Base-by-base conservation (phyloP, 2,797 vertebrate species). In the Centropyge bicolor region DNA sequence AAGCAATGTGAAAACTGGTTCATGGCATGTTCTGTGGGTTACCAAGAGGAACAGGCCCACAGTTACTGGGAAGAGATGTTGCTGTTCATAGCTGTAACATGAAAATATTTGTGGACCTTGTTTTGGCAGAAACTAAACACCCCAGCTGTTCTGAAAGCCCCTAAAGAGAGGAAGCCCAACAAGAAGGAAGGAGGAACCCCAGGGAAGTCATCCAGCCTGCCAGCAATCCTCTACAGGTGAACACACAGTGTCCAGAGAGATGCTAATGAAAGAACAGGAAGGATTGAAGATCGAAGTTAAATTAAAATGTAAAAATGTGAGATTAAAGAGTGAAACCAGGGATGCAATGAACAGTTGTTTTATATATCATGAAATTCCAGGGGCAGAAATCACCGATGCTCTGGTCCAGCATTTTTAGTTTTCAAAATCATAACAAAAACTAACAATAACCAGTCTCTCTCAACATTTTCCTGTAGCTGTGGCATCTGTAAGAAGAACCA, bases 401-500 rank as follows among this genome's bases (percentile, higher is more conserved):
- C 16, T 57, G 22, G 16, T 43, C 8, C 36, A 46, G 16, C 27
- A 9, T 24, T 52, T 74, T 45, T 22, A 10, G 19, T 49, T 48
- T 52, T 0, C n/a, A 27, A 45, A 49, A 11, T 49, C 22, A 24
- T 38, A 6, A 51, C 38, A 10, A 20, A 36, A 46, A 36, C 7
- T 11, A 8, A 7, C 27, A 52, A 14, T 5, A 46, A 13, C 2
- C 10, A 13, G 17, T 20, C 20, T n/a, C 5, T 71, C 31, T 38
- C 20, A 11, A 84, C 62, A 12, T 93, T 71, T 85, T 38, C 86
- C 81, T 86, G 79, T 94, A 99, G 98, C 85, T 99, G 98, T 93
- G 98, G 98, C 74, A 99, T 99, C 93, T 99, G 98, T 93, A 99
- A 99, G 95, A 99, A 98, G 94, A 99, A 97, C 89, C 97, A 99